Base-by-base conservation (phyloP, 2,888 invertebrate genomes). In the Epirrhoe alternata region DNA sequence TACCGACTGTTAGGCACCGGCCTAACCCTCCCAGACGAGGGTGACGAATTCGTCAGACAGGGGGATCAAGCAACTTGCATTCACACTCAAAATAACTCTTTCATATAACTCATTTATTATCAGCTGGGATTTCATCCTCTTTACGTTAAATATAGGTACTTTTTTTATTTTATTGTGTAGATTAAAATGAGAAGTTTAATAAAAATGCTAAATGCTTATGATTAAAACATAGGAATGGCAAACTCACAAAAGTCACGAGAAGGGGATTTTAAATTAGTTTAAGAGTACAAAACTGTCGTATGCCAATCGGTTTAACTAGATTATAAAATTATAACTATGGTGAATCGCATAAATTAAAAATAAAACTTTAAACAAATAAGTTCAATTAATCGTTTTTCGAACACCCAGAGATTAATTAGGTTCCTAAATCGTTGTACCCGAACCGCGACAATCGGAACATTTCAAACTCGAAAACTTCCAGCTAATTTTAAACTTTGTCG, bases 81-180 rank as follows among this genome's bases (percentile, higher is more conserved):
- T 81, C 78, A 81, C 80, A 81, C 82, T 82, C 76, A 78, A 78
- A 81, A 81, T 78, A 79, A 81, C 80, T 80, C 80, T 81, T 80
- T 77, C 70, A 75, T 77, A 75, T 72, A 73, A 76, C 74, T 73
- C 73, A 77, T 81, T 78, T 77, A 78, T 76, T 75, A 74, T 71
- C 57, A 49, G 54, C 45, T 16, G 35, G 49, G 16, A 30, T 47
- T 42, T 52, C 53, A 62, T 61, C 47, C 60, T 66, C 24, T 62
- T 55, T 59, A 55, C 52, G 56, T 42, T 57, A 49, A 50, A 51
- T 49, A 55, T 42, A 53, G 56, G 38, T 51, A 31, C 24, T 12
- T 53, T 42, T n/a, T 42, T 30, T 30, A 17, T 14, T 54, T 53
- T 53, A 47, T 49, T 58, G 53, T 47, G n/a, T 35, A 62, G 50